Base-by-base conservation (phyloP, 1,140 invertebrate genomes). In the Drosophila neocordata region DNA sequence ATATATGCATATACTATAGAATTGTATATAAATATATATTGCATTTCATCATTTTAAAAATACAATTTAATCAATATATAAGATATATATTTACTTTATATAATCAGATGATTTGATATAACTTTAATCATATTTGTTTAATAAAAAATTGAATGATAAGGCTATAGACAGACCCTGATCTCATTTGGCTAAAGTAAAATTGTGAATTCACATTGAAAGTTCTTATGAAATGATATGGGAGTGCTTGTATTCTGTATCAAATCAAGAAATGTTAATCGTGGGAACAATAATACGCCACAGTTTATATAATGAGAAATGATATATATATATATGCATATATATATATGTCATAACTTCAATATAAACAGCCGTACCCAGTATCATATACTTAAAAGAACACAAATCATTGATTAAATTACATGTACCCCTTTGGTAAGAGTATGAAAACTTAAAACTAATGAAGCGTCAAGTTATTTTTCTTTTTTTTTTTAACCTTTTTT, bases 381-480 rank as follows among this genome's bases (percentile, higher is more conserved):
- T 5, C 1, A 34, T 8, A 6, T 31, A 7, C 27, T 31, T 31
- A 5, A 31, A 6, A 1, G 1, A 31, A 6, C 7, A 6, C 22
- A 55, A 55, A 68, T 56, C 37, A 76, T 31, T 65, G 73, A 68
- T 73, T 69, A 35, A 11, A 34, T 8, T 31, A 9, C 8, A 35
- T 34, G 11, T 34, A 56, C 51, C 22, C 3, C 12, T 35, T 9
- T 59, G 65, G 65, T 70, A 70, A n/a, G 53, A 38, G 35, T 55
- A 67, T 48, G 15, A 48, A 53, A 61, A 34, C 27, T 56, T 68
- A 65, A 79, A 87, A 61, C 71, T 88, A 87, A 82, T 87, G 82
- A 78, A 83, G 79, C 83, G 84, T 73, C 52, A 61, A 75, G 69
- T 61, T 65, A 65, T 84, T 69, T 65, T 71, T 64, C 22, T 57